Evolutionary conservation across 2,113 vertebrate genomes (phyloP).

Genomic region (Panurus biarmicus): DNA sequence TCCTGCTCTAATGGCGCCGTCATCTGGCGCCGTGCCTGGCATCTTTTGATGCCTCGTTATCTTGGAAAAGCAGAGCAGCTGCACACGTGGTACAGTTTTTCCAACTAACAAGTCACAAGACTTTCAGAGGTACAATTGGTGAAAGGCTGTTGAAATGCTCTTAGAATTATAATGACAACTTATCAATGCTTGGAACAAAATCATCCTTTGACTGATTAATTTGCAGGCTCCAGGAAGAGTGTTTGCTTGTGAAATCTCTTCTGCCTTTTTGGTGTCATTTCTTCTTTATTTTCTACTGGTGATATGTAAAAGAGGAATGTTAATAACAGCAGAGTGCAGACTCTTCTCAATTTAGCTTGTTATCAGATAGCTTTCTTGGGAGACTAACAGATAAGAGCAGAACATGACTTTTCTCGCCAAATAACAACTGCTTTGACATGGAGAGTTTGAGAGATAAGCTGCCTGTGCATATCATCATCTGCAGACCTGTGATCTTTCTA

Average conservation of each 20-base stretch:
- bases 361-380: constrained; percentile 10
- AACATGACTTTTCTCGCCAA: constrained; percentile 3
- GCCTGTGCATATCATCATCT: background rate
- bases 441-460: background rate
- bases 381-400: background rate
- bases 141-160: constrained; percentile 57
- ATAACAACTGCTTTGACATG: background rate
- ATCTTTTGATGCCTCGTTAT: constrained; percentile 63
- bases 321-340: background rate
- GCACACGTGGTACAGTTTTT: constrained; percentile 8
- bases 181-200: constrained; percentile 45
- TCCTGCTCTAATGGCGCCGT: background rate
- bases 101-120: constrained; percentile 55
- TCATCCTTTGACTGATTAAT: constrained; percentile 30
- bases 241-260: background rate
- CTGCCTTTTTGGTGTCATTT: background rate
- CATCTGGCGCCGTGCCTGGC: constrained; percentile 48
- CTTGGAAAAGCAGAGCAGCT: constrained; percentile 39
- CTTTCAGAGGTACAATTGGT: background rate
- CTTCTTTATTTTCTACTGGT: background rate
- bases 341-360: background rate
- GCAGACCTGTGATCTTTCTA: background rate
- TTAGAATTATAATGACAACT: constrained; percentile 59
- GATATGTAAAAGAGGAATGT: background rate
- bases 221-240: constrained; percentile 24